These are phyloP conservation scores for Pongo abelii DNA, from an alignment of 2,113 vertebrate genomes.

Conservation along the genomic window DNA sequence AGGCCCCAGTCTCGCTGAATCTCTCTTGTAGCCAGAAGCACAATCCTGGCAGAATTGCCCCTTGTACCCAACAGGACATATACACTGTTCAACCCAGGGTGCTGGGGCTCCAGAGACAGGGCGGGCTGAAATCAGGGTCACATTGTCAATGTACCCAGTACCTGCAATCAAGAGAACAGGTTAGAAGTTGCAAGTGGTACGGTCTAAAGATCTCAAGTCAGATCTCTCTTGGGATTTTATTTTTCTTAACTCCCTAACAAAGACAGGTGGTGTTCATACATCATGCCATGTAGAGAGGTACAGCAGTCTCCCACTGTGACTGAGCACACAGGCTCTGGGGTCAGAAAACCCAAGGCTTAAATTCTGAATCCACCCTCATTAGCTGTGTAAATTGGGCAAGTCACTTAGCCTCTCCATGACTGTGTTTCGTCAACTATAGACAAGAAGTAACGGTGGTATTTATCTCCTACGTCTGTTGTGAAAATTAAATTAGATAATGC, in stretches of 20 bases:
- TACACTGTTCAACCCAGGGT: conserved; percentile 91
- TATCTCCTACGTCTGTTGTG: background rate
- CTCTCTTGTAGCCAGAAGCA: conserved; percentile 87
- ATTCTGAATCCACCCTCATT: background rate
- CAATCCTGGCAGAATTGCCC: conserved; percentile 93
- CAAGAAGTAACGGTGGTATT: background rate
- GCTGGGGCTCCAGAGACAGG: conserved; percentile 81
- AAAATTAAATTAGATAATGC: background rate
- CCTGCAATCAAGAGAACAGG: conserved; percentile 81
- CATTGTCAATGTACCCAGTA: conserved; percentile 91
- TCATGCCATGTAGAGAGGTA: fast-evolving
- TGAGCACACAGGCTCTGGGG: background rate
- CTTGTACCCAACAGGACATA: conserved; percentile 85
- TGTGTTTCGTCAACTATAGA: background rate
- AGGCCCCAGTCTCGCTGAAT: conserved; percentile 77
- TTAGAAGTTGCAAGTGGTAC: background rate
- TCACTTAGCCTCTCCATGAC: background rate
- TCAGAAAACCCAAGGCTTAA: background rate
- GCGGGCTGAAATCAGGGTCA: conserved; percentile 89
- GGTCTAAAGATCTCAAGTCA: background rate
- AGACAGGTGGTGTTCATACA: background rate
- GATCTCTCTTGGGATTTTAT: background rate
- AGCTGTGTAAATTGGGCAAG: background rate
- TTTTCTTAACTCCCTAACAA: background rate
- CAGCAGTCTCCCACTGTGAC: fast-evolving